phyloP scores from a whole-genome alignment of 2,888 invertebrate genomes.

The Cremastobaeus sp. region DNA sequence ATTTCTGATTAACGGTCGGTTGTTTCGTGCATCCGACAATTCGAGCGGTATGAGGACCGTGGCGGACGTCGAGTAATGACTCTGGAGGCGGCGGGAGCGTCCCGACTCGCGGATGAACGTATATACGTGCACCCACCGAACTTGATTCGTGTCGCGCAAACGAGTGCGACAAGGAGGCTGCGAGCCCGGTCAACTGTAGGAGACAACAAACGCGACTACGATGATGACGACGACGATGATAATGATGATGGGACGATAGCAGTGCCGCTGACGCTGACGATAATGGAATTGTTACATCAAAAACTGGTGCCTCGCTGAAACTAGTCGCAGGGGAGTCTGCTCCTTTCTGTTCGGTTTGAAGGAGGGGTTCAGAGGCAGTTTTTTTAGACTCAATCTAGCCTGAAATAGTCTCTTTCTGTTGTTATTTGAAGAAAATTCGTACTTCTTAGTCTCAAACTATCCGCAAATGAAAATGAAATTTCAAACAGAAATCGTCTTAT shows the following conservation, averaged over 20 bases:
- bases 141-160: conserved; percentile 43
- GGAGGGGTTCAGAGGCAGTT: no score
- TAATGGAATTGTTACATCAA: conserved; percentile 52
- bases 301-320: conserved; percentile 25
- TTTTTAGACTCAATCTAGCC: no score
- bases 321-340: no score
- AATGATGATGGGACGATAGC: conserved; percentile 62
- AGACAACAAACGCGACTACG: conserved; percentile 33
- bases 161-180: conserved; percentile 57
- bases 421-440: no score
- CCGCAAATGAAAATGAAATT: no score
- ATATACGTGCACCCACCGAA: conserved; percentile 53
- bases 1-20: conserved; percentile 78
- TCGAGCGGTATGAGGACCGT: conserved; percentile 67
- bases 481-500: no score
- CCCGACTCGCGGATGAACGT: conserved; percentile 66
- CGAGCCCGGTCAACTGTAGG: conserved; percentile 50
- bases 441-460: no score
- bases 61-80: conserved; percentile 78
- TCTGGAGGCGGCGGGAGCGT: conserved; percentile 73
- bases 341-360: no score
- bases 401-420: no score
- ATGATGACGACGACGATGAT: conserved; percentile 52
- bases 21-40: conserved; percentile 73
- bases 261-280: conserved; percentile 65